Base-by-base conservation (phyloP, 2,797 vertebrate species). In the Cetoscarus ocellatus region DNA sequence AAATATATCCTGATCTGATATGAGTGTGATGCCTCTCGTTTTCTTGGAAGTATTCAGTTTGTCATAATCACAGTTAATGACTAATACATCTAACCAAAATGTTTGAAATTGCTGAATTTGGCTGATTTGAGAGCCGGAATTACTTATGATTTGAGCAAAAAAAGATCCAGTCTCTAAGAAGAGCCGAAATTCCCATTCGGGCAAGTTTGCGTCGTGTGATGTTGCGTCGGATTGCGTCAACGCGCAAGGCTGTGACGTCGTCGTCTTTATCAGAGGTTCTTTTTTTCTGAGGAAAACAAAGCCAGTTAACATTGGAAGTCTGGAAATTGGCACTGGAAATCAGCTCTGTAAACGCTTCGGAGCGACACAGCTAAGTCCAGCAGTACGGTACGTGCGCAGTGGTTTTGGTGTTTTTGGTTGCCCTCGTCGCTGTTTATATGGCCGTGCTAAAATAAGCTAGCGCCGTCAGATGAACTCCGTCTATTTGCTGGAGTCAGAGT, bases 251-350 rank as follows among this genome's bases (percentile, higher is more conserved):
- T 2, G 39, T n/a, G 70, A 76, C 88, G 86, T 83, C 68, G 49
- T 18, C 68, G 61, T 64, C 71, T 86, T 86, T 84, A 77, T 84
- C 62, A 55, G 48, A 19, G 73, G 55, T 75, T 74, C 59, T 39
- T 39, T 77, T 84, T 81, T 74, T 73, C 64, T 12, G 75, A 86
- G 78, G 85, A 93, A 93, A 93, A 92, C 90, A 93, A 93, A 93
- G 84, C 77, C 87, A 72, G 87, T 75, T 66, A 84, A 70, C 73
- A 27, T 27, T 73, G 66, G 52, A 75, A 84, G 75, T 87, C 73
- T 62, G 34, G 8, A 36, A 56, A 57, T 71, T 85, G 50, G 53
- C 70, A 12, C 36, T 14, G 18, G 7, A 9, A 10, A 67, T 40
- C 11, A 4, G 15, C 50, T 48, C 49, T 70, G 5, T 34, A 19